phyloP scores from a whole-genome alignment of 2,888 invertebrate species.

The Ryuthela nishihirai region DNA sequence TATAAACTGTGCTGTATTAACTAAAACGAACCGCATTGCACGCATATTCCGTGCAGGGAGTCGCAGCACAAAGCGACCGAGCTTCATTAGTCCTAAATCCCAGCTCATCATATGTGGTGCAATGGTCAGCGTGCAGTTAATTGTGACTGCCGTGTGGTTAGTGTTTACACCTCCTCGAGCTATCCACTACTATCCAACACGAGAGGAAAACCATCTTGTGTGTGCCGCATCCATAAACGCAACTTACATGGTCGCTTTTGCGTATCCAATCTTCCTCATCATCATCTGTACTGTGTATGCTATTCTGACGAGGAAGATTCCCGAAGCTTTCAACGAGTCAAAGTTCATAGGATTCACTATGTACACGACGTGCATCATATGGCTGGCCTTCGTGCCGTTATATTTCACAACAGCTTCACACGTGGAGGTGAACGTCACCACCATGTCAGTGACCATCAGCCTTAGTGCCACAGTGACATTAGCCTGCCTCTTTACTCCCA shows the following conservation, averaged over 20 bases:
- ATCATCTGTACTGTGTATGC: slow-evolving; percentile 60
- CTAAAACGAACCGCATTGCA: slow-evolving; percentile 51
- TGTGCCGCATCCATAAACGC: slow-evolving; percentile 86
- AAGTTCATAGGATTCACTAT: slow-evolving; percentile 64
- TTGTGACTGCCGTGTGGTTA: slow-evolving; percentile 90
- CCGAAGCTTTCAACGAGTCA: slow-evolving; percentile 54
- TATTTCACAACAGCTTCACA: slow-evolving; percentile 60
- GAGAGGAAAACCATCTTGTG: slow-evolving; percentile 88
- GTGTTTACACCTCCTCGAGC: slow-evolving; percentile 83
- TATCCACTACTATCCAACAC: slow-evolving; percentile 82
- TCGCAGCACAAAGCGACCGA: slow-evolving; percentile 51
- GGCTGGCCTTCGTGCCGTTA: slow-evolving; percentile 54
- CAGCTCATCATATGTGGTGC: slow-evolving; percentile 52
- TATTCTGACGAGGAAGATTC: slow-evolving; percentile 52
- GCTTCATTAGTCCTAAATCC: slow-evolving; percentile 54
- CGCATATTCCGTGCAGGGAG: slow-evolving; percentile 48
- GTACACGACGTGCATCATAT: slow-evolving; percentile 79
- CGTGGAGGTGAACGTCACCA: slow-evolving; percentile 81
- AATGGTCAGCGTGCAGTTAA: slow-evolving; percentile 50
- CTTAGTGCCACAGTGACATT: slow-evolving; percentile 91
- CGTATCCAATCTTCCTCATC: slow-evolving; percentile 88
- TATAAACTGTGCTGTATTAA: slow-evolving; percentile 52
- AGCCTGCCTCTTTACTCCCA: slow-evolving; percentile 88
- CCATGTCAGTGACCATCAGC: slow-evolving; percentile 93
- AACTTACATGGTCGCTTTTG: slow-evolving; percentile 62